phyloP scores from a whole-genome alignment of 2,797 vertebrate genomes.

The Macroramphosus scolopax region DNA sequence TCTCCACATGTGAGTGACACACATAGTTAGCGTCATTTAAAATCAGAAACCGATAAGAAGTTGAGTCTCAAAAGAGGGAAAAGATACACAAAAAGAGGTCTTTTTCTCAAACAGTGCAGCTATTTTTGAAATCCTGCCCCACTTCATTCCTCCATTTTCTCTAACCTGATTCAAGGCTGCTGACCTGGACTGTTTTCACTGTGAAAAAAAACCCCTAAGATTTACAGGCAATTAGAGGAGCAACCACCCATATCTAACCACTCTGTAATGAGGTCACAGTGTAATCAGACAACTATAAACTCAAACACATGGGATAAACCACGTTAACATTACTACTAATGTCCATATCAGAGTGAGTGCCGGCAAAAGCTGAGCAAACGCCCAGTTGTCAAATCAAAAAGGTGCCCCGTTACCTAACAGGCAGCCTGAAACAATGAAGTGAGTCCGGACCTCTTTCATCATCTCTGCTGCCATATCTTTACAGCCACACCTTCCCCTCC shows the following conservation, averaged over 20 bases:
- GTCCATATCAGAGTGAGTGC: too few relatives aligned
- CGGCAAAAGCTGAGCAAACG: too few relatives aligned
- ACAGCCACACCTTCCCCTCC: constrained; percentile 58
- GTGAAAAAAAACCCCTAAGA: neutral
- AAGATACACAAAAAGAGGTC: neutral
- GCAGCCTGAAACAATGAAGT: too few relatives aligned
- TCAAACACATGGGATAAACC: too few relatives aligned
- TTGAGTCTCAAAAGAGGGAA: too few relatives aligned
- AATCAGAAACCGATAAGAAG: neutral
- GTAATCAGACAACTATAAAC: neutral
- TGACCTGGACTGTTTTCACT: too few relatives aligned
- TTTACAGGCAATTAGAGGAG: neutral
- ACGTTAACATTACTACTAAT: too few relatives aligned
- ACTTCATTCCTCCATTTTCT: constrained; percentile 1
- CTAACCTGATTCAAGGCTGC: too few relatives aligned
- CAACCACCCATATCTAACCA: neutral
- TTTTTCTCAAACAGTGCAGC: neutral
- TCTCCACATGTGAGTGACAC: too few relatives aligned
- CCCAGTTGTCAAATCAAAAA: too few relatives aligned
- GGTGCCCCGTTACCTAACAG: too few relatives aligned
- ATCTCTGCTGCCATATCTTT: constrained; percentile 54
- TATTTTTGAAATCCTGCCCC: neutral
- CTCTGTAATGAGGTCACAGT: neutral
- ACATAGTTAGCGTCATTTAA: neutral
- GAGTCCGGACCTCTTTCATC: constrained; percentile 64